These are phyloP conservation scores for Euwallacea fornicatus DNA, from an alignment of 1,140 invertebrate species.

Conservation along the genomic window DNA sequence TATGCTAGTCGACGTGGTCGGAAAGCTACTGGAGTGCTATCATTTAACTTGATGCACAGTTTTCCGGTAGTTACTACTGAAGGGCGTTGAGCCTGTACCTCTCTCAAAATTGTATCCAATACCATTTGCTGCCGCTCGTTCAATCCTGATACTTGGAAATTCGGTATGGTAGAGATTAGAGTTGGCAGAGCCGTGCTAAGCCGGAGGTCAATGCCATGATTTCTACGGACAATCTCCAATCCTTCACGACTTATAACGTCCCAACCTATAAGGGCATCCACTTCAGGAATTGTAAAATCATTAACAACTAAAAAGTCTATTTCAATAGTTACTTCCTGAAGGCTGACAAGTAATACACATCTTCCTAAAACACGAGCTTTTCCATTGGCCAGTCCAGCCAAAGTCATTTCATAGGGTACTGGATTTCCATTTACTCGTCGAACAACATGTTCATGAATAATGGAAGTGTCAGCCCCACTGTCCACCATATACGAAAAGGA, in stretches of 20 bases:
- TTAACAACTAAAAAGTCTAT: slow-evolving; percentile 14
- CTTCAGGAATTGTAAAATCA: slow-evolving; percentile 19
- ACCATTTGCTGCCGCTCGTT: neutral
- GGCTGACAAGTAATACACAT: slow-evolving; percentile 12
- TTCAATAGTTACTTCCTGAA: slow-evolving; percentile 14
- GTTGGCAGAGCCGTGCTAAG: neutral
- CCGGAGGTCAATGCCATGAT: slow-evolving; percentile 6
- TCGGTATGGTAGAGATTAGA: neutral
- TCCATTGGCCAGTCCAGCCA: slow-evolving; percentile 8
- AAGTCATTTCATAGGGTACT: neutral
- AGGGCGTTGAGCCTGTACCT: neutral
- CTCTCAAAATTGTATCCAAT: neutral
- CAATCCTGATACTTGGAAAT: slow-evolving; percentile 22
- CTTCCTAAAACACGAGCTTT: neutral
- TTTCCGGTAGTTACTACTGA: slow-evolving; percentile 18
- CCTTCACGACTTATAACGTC: slow-evolving; percentile 18
- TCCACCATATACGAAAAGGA: slow-evolving; percentile 9
- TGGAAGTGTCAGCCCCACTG: slow-evolving; percentile 20
- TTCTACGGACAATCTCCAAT: slow-evolving; percentile 4
- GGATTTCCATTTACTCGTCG: slow-evolving; percentile 9
- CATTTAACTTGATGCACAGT: slow-evolving; percentile 19
- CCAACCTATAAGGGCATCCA: slow-evolving; percentile 29
- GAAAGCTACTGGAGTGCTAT: slow-evolving; percentile 26
- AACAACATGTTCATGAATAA: slow-evolving; percentile 7
- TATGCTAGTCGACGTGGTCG: slow-evolving; percentile 32